Base-by-base conservation (phyloP, 2,113 vertebrate species). In the Pelobates fuscus region DNA sequence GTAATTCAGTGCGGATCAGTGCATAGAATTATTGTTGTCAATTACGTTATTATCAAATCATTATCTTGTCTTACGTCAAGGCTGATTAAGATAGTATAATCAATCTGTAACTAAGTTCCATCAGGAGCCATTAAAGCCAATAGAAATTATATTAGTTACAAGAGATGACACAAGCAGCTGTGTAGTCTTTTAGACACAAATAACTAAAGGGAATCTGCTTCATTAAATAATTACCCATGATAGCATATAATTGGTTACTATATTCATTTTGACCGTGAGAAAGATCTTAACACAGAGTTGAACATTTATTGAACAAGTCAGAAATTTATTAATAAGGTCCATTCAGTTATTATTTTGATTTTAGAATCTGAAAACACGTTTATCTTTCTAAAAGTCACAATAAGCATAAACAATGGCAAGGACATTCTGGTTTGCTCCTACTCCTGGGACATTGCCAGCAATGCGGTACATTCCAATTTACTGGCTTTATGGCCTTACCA, bases 41-140 rank as follows among this genome's bases (percentile, higher is more conserved):
- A 65, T 64, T 41, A 41, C 17, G 20, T 30, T 62, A 25, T 62
- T 71, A 15, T 65, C 52, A 27, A 46, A 73, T 73, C 23, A 57
- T 74, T 5, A 57, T 37, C 10, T 65, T 14, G 2, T 17, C 37
- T 1, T 24, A 59, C n/a, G 2, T 15, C 23, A 59, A 27, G 25
- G 44, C 14, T 54, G 26, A 63, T 73, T 64, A 37, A 37, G 18
- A 23, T 55, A 14, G 14, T 24, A 24, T 32, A 30, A 32, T 63
- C 26, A 32, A 17, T 73, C 17, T 26, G 17, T 7, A 65, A 20
- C 59, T 21, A 52, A 6, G 20, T 43, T 58, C 21, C 7, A 25
- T 25, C 2, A 37, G 30, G 30, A 58, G 27, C 21, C 8, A 29
- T 23, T 26, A 23, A 32, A 8, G 6, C 17, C 7, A 55, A 12